Evolutionary conservation across 2,888 invertebrate species (phyloP).

Genomic region (Calameuta filiformis): DNA sequence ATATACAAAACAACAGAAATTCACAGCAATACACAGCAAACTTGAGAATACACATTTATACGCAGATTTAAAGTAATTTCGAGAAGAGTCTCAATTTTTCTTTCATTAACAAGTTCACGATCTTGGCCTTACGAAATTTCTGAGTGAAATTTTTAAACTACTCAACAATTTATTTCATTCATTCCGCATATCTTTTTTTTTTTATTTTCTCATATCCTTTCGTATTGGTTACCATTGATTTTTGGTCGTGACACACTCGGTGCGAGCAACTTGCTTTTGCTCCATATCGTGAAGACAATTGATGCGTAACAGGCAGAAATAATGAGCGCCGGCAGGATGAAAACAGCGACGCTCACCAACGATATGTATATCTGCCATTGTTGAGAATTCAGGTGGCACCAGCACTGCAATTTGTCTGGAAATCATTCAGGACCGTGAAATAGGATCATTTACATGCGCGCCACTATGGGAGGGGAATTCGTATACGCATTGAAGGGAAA

Average conservation of each 20-base stretch:
- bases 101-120: neutral
- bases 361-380: slow-evolving; percentile 67
- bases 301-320: slow-evolving; percentile 67
- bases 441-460: neutral
- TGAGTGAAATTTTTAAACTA: neutral
- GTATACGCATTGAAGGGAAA: neutral
- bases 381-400: slow-evolving; percentile 58
- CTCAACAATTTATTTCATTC: neutral
- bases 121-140: neutral
- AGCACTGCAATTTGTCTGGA: slow-evolving; percentile 58
- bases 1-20: neutral
- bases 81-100: neutral
- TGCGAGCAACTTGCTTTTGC: slow-evolving; percentile 59
- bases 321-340: slow-evolving; percentile 68
- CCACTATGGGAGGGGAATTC: neutral
- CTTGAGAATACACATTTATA: neutral
- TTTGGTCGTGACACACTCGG: slow-evolving; percentile 20
- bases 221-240: slow-evolving; percentile 11
- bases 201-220: neutral
- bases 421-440: neutral
- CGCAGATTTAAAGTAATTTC: neutral
- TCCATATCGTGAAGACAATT: slow-evolving; percentile 69
- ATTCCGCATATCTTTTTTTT: neutral
- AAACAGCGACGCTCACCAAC: slow-evolving; percentile 63
- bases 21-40: neutral